phyloP scores from a whole-genome alignment of 2,888 invertebrate genomes.

The Lysandra bellargus region DNA sequence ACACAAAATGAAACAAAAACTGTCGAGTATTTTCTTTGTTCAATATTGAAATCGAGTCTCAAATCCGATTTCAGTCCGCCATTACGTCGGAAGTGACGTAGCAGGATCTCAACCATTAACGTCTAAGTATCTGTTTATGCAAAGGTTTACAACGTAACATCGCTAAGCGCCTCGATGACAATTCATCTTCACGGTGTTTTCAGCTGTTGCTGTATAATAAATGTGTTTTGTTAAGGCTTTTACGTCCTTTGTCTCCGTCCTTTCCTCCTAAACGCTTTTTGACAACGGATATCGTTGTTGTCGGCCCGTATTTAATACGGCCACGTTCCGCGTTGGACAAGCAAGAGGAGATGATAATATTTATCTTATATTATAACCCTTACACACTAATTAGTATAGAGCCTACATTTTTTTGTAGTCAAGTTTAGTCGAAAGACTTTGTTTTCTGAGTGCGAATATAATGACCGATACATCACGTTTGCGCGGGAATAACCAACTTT shows the following conservation, averaged over 20 bases:
- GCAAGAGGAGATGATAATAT: too few relatives aligned
- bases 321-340: neutral
- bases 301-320: neutral
- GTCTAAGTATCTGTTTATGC: conserved; percentile 31
- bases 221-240: neutral
- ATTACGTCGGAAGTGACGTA: conserved; percentile 26
- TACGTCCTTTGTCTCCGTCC: neutral
- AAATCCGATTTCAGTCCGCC: conserved; percentile 20
- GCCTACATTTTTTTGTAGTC: too few relatives aligned
- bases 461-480: too few relatives aligned
- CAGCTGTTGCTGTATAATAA: conserved; percentile 7
- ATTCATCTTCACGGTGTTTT: conserved; percentile 9
- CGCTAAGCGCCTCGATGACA: conserved; percentile 24
- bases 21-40: neutral
- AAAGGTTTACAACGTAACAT: conserved; percentile 29
- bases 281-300: neutral
- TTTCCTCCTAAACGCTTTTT: neutral
- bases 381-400: too few relatives aligned
- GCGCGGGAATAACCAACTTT: too few relatives aligned
- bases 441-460: too few relatives aligned
- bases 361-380: too few relatives aligned
- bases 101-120: conserved; percentile 23
- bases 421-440: too few relatives aligned
- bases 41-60: neutral
- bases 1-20: too few relatives aligned